Percentiles rank a stretch among this genome's conserved stretches.
Evolutionary conservation across 2,888 invertebrate genomes (phyloP).

Genomic region (Pachydiplax longipennis): DNA sequence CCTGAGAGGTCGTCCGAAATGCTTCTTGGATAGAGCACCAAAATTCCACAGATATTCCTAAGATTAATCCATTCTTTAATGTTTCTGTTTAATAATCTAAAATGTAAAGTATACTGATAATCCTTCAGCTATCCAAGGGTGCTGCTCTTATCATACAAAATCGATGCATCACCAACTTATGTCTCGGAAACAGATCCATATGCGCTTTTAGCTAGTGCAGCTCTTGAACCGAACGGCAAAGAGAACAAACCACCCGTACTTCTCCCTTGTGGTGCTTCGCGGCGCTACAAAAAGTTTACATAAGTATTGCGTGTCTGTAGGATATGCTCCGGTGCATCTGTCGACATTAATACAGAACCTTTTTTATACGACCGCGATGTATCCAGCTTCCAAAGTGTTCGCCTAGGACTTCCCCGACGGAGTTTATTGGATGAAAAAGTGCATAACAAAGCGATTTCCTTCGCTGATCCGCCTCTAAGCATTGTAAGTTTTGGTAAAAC

Average conservation of each 20-base stretch:
- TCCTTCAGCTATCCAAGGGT: background rate
- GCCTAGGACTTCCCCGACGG: background rate
- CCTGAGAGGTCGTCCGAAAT: no score
- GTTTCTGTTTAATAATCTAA: no score
- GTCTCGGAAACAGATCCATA: background rate
- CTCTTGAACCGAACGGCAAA: background rate
- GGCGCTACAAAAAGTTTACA: background rate
- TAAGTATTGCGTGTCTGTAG: background rate
- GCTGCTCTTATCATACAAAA: background rate
- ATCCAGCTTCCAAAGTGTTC: background rate
- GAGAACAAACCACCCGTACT: background rate
- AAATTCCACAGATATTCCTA: no score
- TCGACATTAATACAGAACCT: background rate
- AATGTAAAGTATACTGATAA: no score
- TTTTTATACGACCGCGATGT: background rate
- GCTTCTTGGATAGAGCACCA: no score
- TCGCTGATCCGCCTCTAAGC: background rate
- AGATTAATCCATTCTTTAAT: no score
- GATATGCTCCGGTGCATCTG: background rate
- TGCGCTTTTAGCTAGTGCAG: background rate
- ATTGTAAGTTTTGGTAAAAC: background rate
- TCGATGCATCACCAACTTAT: background rate
- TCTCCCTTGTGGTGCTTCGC: background rate
- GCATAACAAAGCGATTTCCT: constrained; percentile 3
- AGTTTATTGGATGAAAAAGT: constrained; percentile 29